Base-by-base conservation (phyloP, 2,113 vertebrate species). In the Dipodomys merriami region DNA sequence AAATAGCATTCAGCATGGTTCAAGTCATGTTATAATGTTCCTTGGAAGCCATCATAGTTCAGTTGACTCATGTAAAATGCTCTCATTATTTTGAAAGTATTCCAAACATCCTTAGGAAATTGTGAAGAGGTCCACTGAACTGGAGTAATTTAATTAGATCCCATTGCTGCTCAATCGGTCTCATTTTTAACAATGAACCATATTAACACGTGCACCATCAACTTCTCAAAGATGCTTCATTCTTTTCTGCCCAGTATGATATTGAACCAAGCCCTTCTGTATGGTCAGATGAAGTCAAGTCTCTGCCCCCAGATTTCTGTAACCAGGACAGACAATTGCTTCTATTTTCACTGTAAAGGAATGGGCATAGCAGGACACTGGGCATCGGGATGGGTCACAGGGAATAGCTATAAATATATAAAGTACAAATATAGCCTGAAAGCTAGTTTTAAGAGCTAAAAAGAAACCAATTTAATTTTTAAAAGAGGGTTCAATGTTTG, bases 291-390 rank as follows among this genome's bases (percentile, higher is more conserved):
- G 71, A 62, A 69, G 74, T 10, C 22, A 64, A 49, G 65, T 27
- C 19, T 67, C 30, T 77, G 16, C 29, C 60, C 15, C 44, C 33
- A 57, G 68, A 82, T 49, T 19, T 57, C 60, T 85, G 64, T 39
- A 82, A 69, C 25, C 71, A 83, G 79, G 71, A 83, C 69, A 72
- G n/a, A 39, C 27, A 83, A 86, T 73, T 80, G 16, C 29, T 89
- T 89, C 77, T 91, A 35, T 65, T 95, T 86, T 81, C 53, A 86
- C 74, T 88, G 33, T 25, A 90, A 44, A 64, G 12, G 0, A 90
- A 64, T 19, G 39, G 53, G 19, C n/a, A 46, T 33, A 19, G 46
- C 35, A 60, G 64, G 84, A 46, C 0, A 0, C n/a, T 25, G 69
- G 46, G 67, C 0, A 0, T 39, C 22, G 69, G 46, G 67, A 83